Evolutionary conservation across 2,113 vertebrate genomes (phyloP).

Genomic region (Sinocyclocheilus grahami): DNA sequence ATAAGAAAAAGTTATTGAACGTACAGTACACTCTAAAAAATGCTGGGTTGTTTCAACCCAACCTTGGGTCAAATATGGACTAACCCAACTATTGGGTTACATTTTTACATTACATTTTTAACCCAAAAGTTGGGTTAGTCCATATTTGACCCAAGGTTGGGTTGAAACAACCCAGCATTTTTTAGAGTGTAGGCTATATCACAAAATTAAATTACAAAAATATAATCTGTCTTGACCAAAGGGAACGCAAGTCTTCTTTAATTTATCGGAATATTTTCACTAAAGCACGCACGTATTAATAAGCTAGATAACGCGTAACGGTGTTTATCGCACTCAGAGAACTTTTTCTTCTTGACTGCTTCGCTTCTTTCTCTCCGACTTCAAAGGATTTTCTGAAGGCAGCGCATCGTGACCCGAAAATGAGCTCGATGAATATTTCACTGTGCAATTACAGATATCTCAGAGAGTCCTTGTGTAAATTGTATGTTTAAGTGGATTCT

Average conservation of each 20-base stretch:
- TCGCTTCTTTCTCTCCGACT: slow-evolving; percentile 66
- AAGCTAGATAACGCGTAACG: slow-evolving; percentile 65
- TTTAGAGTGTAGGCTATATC: not conserved
- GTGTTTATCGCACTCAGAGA: slow-evolving; percentile 73
- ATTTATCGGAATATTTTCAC: slow-evolving; percentile 62
- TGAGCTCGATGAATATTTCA: slow-evolving; percentile 72
- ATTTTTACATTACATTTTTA: no score
- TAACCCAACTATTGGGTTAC: no score
- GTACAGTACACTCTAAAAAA: not conserved
- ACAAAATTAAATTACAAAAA: no score
- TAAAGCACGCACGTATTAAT: slow-evolving; percentile 64
- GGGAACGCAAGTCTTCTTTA: slow-evolving; percentile 63
- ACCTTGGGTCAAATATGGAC: no score
- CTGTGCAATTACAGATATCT: slow-evolving; percentile 77
- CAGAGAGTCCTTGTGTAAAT: slow-evolving; percentile 74
- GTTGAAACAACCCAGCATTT: no score
- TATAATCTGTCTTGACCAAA: slow-evolving; percentile 19
- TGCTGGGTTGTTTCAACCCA: no score
- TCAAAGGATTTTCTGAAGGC: slow-evolving; percentile 78
- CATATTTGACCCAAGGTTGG: no score
- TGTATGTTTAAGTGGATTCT: slow-evolving; percentile 74
- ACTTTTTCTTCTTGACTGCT: slow-evolving; percentile 67
- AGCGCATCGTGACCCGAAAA: slow-evolving; percentile 63
- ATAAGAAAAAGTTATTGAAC: not conserved
- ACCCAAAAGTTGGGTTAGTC: no score